Percentiles rank a stretch among this genome's conserved stretches.
Conservation (phyloP, 2,113 vertebrate species). For the Mixornis gularis region DNA sequence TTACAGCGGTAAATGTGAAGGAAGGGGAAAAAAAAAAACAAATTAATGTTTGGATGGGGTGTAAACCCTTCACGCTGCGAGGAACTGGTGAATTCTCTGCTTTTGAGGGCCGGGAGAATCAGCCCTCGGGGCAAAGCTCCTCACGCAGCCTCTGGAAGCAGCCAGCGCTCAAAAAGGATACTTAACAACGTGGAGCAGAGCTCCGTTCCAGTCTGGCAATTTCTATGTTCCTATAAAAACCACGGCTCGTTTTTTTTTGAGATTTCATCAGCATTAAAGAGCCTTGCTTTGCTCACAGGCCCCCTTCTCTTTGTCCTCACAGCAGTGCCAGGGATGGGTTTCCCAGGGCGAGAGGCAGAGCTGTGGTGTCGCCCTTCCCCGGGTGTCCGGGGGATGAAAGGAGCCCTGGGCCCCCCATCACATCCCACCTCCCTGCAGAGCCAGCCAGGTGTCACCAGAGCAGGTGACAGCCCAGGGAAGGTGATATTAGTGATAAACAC, state of each 20-base stretch:
- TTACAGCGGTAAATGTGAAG: background rate
- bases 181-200: background rate
- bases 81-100: background rate
- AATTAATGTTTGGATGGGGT: background rate
- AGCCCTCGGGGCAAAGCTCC: background rate
- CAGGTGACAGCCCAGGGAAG: background rate
- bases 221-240: slow-evolving; percentile 35
- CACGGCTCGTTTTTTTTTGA: background rate
- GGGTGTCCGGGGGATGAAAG: background rate
- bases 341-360: background rate
- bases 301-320: background rate
- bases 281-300: background rate
- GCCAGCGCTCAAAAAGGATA: background rate
- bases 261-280: background rate
- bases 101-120: background rate
- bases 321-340: background rate
- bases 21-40: accelerated
- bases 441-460: background rate
- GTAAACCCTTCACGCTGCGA: background rate
- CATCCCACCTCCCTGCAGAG: background rate
- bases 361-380: background rate
- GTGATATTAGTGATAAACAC: background rate
- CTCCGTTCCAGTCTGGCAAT: slow-evolving; percentile 37
- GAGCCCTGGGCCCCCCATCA: background rate
- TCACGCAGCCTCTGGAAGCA: background rate